A percentile compares a stretch with the other conserved stretches of the same genome.
Conservation (phyloP, 2,113 vertebrate species). For the Bos indicus region DNA sequence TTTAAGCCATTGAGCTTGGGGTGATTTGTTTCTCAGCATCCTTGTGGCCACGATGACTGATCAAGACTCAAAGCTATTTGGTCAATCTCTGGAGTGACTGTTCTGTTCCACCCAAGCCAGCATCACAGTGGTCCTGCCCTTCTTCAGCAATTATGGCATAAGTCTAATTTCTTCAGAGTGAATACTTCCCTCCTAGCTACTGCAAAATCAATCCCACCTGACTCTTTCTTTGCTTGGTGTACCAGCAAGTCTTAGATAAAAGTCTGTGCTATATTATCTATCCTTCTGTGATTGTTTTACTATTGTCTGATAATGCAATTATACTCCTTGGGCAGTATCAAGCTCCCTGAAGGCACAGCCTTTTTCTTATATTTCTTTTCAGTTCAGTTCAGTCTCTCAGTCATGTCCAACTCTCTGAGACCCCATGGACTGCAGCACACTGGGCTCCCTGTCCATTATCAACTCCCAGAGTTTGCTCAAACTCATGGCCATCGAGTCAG, state of each 20-base stretch:
- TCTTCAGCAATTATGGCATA: background rate
- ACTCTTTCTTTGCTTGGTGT: background rate
- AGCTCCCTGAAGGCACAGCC: background rate
- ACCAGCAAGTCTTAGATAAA: background rate
- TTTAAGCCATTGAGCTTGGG: background rate
- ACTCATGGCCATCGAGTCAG: background rate
- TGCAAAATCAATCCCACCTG: background rate
- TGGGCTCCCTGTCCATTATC: background rate
- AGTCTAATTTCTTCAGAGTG: background rate
- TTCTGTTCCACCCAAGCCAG: too few relatives aligned
- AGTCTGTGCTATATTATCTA: background rate
- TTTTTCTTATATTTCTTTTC: background rate
- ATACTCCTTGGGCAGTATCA: background rate
- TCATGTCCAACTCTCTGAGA: rapidly evolving
- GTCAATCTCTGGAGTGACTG: background rate
- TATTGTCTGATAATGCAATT: background rate
- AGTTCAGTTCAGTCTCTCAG: background rate
- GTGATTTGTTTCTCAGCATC: background rate
- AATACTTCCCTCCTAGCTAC: background rate
- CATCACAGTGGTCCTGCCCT: background rate
- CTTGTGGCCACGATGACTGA: background rate
- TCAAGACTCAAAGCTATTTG: background rate
- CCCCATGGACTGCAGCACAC: background rate
- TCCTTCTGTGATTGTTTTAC: background rate
- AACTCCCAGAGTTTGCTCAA: background rate